phyloP scores from a whole-genome alignment of 1,140 invertebrate genomes.

The Pseudomyrmex pallidus region DNA sequence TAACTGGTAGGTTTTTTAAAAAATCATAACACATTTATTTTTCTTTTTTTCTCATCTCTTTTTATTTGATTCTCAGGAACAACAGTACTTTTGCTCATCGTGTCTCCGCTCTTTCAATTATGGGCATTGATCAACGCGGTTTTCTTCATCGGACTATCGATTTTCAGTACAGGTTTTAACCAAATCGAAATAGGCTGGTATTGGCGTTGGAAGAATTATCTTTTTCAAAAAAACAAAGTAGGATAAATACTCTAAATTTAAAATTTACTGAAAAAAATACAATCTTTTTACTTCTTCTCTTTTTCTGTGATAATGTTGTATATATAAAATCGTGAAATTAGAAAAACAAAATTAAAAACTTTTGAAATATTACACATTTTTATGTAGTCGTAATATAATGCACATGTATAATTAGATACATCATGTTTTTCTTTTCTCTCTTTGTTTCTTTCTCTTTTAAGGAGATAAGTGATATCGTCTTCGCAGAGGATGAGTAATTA shows the following conservation, averaged over 20 bases:
- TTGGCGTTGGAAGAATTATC: constrained; percentile 77
- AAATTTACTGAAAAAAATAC: not conserved
- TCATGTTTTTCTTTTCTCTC: too few relatives aligned
- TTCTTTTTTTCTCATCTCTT: too few relatives aligned
- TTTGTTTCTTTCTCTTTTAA: not conserved
- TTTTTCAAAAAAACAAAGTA: constrained; percentile 54
- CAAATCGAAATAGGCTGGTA: constrained; percentile 86
- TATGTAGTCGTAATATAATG: constrained; percentile 7
- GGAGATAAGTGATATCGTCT: too few relatives aligned
- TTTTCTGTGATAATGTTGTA: constrained; percentile 51
- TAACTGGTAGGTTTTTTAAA: constrained; percentile 75
- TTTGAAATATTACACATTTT: constrained; percentile 37
- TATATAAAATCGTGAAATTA: constrained; percentile 22
- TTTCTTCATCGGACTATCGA: constrained; percentile 85
- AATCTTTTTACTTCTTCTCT: constrained; percentile 35
- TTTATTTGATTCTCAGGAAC: constrained; percentile 76
- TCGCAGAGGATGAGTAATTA: too few relatives aligned
- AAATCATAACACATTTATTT: too few relatives aligned
- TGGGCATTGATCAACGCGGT: constrained; percentile 84
- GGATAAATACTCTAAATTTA: constrained; percentile 11
- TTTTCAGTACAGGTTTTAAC: constrained; percentile 85
- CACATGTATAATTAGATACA: too few relatives aligned
- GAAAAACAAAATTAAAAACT: constrained; percentile 8
- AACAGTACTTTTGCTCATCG: constrained; percentile 82
- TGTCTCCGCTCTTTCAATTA: constrained; percentile 83